Percentiles rank a stretch among this genome's conserved stretches.
Conservation (phyloP, 1,140 invertebrate species). For the Pseudomyrmex cubaensis region DNA sequence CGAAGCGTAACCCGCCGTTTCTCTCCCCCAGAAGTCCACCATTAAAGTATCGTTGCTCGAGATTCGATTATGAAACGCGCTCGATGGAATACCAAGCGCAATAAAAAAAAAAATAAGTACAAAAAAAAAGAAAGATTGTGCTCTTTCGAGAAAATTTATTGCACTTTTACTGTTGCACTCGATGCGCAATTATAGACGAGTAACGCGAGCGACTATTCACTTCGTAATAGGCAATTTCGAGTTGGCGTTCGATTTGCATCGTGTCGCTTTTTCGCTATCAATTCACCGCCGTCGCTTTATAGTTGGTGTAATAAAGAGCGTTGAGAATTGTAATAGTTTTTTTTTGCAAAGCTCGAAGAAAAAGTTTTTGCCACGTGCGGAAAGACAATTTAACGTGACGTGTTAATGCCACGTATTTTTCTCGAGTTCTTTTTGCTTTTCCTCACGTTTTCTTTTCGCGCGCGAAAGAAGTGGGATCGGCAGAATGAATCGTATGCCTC, state of each 20-base stretch:
- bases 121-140: no score
- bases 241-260: not conserved
- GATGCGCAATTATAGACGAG: not conserved
- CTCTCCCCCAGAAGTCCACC: not conserved
- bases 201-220: not conserved
- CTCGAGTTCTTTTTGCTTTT: not conserved
- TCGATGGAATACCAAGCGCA: not conserved
- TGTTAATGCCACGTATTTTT: constrained; percentile 47
- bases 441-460: constrained; percentile 31
- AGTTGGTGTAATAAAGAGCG: not conserved
- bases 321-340: not conserved
- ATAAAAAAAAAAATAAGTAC: not conserved
- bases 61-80: not conserved
- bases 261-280: not conserved
- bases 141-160: not conserved
- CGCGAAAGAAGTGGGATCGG: constrained; percentile 38
- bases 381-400: constrained; percentile 36
- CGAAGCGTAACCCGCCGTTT: not conserved
- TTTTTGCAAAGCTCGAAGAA: not conserved
- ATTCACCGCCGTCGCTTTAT: not conserved
- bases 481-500: constrained; percentile 57
- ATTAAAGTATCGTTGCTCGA: constrained; percentile 39
- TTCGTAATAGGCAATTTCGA: not conserved
- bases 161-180: not conserved
- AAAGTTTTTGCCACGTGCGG: constrained; percentile 9